phyloP scores from a whole-genome alignment of 2,797 vertebrate genomes.

The Remorina albescens region DNA sequence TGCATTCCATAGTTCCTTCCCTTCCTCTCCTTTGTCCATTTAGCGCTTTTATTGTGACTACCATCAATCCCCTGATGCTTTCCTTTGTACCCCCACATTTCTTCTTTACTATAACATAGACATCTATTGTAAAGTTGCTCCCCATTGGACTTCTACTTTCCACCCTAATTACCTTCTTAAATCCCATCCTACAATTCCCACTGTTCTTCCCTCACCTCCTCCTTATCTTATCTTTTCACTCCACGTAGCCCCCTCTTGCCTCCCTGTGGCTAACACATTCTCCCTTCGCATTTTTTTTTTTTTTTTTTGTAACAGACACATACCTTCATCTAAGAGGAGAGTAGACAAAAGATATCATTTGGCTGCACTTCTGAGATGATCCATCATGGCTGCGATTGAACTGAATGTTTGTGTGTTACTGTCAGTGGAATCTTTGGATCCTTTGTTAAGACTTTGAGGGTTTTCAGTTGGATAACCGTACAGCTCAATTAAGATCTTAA shows the following conservation, averaged over 20 bases:
- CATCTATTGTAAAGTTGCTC: slow-evolving; percentile 53
- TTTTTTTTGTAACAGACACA: slow-evolving; percentile 9
- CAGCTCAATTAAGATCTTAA: too few species aligned
- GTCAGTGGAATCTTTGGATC: not conserved
- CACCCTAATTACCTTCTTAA: slow-evolving; percentile 58
- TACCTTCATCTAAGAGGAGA: not conserved
- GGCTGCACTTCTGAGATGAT: not conserved
- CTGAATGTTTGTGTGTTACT: not conserved
- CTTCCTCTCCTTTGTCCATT: slow-evolving; percentile 40
- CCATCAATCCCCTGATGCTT: slow-evolving; percentile 31
- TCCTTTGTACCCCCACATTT: slow-evolving; percentile 18
- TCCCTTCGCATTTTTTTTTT: slow-evolving; percentile 38
- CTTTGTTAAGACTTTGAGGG: too few species aligned
- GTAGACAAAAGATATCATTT: slow-evolving; percentile 1
- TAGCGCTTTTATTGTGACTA: slow-evolving; percentile 27
- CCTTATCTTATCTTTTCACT: slow-evolving; percentile 56
- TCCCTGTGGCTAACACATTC: slow-evolving; percentile 12
- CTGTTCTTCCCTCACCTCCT: slow-evolving; percentile 16
- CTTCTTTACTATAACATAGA: slow-evolving; percentile 30
- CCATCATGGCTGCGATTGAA: not conserved
- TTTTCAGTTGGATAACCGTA: too few species aligned
- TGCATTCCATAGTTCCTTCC: slow-evolving; percentile 32
- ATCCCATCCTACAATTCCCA: slow-evolving; percentile 32
- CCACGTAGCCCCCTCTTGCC: slow-evolving; percentile 33
- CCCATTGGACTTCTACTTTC: slow-evolving; percentile 37